phyloP scores from a whole-genome alignment of 2,797 vertebrate species.

The Anguilla pacifica region DNA sequence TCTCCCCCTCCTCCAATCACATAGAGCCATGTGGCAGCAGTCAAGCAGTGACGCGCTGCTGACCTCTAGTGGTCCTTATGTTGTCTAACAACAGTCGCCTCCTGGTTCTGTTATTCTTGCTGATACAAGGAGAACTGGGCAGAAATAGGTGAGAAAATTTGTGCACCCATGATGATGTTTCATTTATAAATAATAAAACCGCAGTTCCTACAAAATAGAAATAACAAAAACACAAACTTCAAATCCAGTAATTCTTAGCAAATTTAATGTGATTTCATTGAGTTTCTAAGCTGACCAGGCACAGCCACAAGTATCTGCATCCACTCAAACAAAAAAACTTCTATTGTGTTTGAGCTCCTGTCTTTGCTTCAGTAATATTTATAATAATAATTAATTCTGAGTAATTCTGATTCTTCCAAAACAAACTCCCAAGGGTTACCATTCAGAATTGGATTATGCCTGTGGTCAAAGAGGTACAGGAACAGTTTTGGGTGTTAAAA shows the following conservation, averaged over 20 bases:
- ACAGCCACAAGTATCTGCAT: too few relatives aligned
- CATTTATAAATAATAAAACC: neutral
- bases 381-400: too few relatives aligned
- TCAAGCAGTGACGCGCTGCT: neutral
- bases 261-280: neutral
- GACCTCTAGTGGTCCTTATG: constrained; percentile 27
- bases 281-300: too few relatives aligned
- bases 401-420: neutral
- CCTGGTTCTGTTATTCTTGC: neutral
- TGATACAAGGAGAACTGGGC: neutral
- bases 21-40: neutral
- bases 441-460: too few relatives aligned
- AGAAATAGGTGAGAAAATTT: neutral
- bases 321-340: too few relatives aligned
- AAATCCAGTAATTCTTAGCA: neutral
- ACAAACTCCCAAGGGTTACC: too few relatives aligned
- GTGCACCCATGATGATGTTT: neutral
- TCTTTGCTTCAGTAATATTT: too few relatives aligned
- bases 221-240: neutral
- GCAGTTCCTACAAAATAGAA: neutral
- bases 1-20: constrained; percentile 5
- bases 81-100: neutral
- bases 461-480: too few relatives aligned
- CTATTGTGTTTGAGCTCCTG: too few relatives aligned
- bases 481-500: too few relatives aligned